Base-by-base conservation (phyloP, 2,113 vertebrate genomes). In the Echinops telfairi region DNA sequence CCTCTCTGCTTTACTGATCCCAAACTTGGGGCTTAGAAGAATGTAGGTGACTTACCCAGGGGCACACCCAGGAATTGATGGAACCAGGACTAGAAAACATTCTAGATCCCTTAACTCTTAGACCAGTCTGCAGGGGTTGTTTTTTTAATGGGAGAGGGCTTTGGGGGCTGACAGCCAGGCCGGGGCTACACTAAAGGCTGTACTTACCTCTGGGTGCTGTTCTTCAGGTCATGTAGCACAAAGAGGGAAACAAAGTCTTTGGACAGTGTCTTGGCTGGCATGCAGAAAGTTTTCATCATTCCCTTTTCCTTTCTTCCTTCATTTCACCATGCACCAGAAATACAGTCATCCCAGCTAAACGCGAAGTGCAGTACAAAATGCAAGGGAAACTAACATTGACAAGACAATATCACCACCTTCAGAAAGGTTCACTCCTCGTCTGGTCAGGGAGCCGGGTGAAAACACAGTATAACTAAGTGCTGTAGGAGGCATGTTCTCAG, bases 311-410 rank as follows among this genome's bases (percentile, higher is more conserved):
- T 78, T 53, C 64, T 78, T 89, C 4, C 10, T 58, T 96, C 20
- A 70, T 80, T 92, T 89, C 62, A 14, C 77, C n/a, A 78, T 82
- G 94, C 25, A 92, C 25, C 77, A 92, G 36, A 93, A 80, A 92
- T 84, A 15, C 8, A 66, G 88, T 71, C 17, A 87, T 88, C 91
- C 40, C 36, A 66, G 82, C n/a, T 82, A 79, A 94, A 57, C 82
- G 90, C n/a, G 92, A 95, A 60, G 6, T 77, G 14, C 27, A 33
- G 19, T 90, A 17, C 33, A 80, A 86, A 91, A 17, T 79, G 4
- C 19, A 86, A 16, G 20, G 73, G 9, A 66, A 89, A 90, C 58
- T 8, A 86, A 53, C 40, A 66, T 90, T 76, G 83, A 84, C 0
- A 87, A 90, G 84, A 86, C 53, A 64, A 14, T 31, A 17, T 79